phyloP scores from a whole-genome alignment of 2,888 invertebrate species.

The Troilus luridus region DNA sequence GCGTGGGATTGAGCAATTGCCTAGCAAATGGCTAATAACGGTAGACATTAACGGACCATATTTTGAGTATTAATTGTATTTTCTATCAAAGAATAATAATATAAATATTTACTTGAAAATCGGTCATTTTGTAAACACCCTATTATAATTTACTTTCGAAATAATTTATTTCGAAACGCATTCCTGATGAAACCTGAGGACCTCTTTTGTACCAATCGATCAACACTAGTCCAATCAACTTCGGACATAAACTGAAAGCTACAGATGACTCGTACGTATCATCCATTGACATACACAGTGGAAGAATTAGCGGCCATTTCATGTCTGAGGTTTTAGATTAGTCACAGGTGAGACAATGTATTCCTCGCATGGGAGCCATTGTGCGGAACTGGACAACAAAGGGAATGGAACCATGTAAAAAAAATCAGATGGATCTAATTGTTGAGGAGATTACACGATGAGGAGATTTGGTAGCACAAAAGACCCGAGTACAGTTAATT shows the following conservation, averaged over 20 bases:
- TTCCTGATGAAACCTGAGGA: background rate
- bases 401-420: slow-evolving; percentile 26
- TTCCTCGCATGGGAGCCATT: background rate
- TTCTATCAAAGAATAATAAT: no score
- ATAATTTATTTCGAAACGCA: background rate
- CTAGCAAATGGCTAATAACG: no score
- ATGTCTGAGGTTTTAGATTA: slow-evolving; percentile 4
- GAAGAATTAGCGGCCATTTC: background rate
- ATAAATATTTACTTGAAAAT: no score
- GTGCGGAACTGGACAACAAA: slow-evolving; percentile 35
- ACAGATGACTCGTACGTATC: background rate
- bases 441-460: background rate
- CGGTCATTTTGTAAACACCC: no score
- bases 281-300: background rate
- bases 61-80: no score
- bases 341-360: background rate
- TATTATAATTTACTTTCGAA: background rate
- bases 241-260: background rate
- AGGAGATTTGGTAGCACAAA: slow-evolving; percentile 1
- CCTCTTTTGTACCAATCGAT: background rate
- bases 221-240: background rate
- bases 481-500: background rate
- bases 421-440: slow-evolving; percentile 40
- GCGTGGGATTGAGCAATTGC: no score
- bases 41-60: no score